Evolutionary conservation across 2,113 vertebrate species (phyloP), one percentile per base, ranked within the genome.

Genomic region (Nansenia antarctica): DNA sequence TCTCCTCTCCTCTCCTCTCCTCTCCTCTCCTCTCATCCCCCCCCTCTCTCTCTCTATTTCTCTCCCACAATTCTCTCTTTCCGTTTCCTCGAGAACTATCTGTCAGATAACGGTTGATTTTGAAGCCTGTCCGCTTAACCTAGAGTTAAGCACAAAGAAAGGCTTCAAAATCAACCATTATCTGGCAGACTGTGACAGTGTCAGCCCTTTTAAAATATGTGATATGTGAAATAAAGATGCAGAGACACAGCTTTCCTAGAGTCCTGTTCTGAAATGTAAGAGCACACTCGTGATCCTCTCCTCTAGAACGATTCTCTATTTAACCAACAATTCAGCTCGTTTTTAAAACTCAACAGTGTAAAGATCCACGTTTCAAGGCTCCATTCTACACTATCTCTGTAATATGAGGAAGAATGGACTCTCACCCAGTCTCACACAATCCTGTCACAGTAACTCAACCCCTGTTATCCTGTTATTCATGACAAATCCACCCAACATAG

Each of bases 81-180:
- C 61, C 49, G 60, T 39, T 7, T 22, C 6, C 37, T 2, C 37
- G 58, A 9, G 53, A 29, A 5, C 57, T 37, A 37, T 67, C 62
- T 77, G 27, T 69, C 32, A 70, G 65, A n/a, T n/a, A n/a, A 66
- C n/a, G 31, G 20, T 53, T 70, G n/a, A 53, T 60, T 31, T 31
- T 66, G 54, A 63, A 8, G 8, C 35, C 49, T 42, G 39, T 3
- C 3, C 39, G 18, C 14, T 18, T 42, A 14, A 7, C 12, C 18
- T n/a, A n/a, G n/a, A n/a, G n/a, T n/a, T n/a, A n/a, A n/a, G n/a
- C n/a, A n/a, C n/a, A n/a, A n/a, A n/a, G n/a, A n/a, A n/a, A n/a
- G n/a, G n/a, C n/a, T n/a, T n/a, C n/a, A n/a, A n/a, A n/a, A n/a
- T n/a, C n/a, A n/a, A n/a, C n/a, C n/a, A n/a, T n/a, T n/a, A n/a